Base-by-base conservation (phyloP, 1,140 invertebrate species). In the Drosophila mojavensis region DNA sequence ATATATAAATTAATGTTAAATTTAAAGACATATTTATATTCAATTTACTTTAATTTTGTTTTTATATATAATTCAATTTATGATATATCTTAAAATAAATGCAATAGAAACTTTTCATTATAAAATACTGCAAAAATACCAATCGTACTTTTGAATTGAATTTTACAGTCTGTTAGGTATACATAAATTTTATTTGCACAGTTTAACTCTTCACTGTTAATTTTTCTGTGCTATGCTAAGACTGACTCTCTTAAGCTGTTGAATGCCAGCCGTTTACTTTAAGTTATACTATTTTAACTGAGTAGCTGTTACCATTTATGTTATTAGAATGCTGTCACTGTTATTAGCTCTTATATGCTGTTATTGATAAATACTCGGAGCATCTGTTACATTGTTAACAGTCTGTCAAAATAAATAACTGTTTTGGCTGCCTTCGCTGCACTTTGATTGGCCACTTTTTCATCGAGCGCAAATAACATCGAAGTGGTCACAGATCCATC, bases 391-490 rank as follows among this genome's bases (percentile, higher is more conserved):
- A 61, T 71, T 71, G 41, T 55, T 61, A 55, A 68, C 50, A 68
- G 70, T 5, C 15, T 48, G 41, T 6, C 54, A 13, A n/a, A 28
- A 43, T 30, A 48, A 63, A 70, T 58, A 43, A 41, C 53, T 70
- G 68, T 43, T 55, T 54, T 13, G n/a, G 11, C 13, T 41, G 59
- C 30, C 48, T 43, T 30, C 28, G 41, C 26, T 26, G 28, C 30
- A 11, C 20, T 41, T 54, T 63, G 20, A 33, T 33, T 60, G 75
- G 54, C 50, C 63, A 78, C 20, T 65, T 71, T 79, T 54, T 48
- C 65, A 79, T 75, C 62, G 67, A 68, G 54, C 53, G 48, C 26
- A 68, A 11, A 47, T 47, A 72, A 66, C 65, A 71, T 76, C 51
- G 54, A 72, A 54, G 54, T n/a, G 41, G 10, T 10, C 41, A 47